These are phyloP conservation scores for Lydus trimaculatus DNA, from an alignment of 2,888 invertebrate species.

Conservation along the genomic window DNA sequence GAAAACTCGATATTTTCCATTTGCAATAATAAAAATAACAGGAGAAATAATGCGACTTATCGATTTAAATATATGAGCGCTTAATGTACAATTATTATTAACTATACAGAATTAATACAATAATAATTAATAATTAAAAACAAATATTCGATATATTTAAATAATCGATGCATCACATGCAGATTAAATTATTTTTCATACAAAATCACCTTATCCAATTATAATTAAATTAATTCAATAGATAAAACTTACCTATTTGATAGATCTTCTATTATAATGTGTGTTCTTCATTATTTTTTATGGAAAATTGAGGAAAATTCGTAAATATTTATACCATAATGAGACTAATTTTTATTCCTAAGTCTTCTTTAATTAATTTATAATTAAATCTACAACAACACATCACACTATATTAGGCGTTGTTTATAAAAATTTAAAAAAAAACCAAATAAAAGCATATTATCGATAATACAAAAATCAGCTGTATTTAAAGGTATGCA, in stretches of 20 bases:
- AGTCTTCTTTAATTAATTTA: neutral
- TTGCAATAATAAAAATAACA: neutral
- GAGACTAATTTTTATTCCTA: neutral
- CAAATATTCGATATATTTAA: neutral
- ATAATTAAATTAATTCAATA: neutral
- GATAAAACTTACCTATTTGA: constrained; percentile 5
- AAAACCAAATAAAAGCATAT: neutral
- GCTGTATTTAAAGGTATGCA: constrained; percentile 14
- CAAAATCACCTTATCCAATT: neutral
- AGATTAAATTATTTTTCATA: neutral
- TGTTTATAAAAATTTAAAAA: neutral
- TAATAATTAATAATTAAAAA: neutral
- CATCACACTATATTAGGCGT: constrained; percentile 18
- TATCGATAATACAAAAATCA: constrained; percentile 13
- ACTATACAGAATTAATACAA: neutral
- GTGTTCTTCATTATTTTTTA: neutral
- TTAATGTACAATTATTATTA: neutral
- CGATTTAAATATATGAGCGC: neutral
- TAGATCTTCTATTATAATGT: neutral
- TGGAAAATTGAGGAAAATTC: neutral
- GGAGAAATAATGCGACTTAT: neutral
- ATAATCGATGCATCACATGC: neutral
- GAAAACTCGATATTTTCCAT: neutral
- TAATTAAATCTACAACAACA: constrained; percentile 1
- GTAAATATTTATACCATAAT: neutral